These are phyloP conservation scores for Cerastoderma edule DNA, from an alignment of 2,888 invertebrate species.

Conservation along the genomic window DNA sequence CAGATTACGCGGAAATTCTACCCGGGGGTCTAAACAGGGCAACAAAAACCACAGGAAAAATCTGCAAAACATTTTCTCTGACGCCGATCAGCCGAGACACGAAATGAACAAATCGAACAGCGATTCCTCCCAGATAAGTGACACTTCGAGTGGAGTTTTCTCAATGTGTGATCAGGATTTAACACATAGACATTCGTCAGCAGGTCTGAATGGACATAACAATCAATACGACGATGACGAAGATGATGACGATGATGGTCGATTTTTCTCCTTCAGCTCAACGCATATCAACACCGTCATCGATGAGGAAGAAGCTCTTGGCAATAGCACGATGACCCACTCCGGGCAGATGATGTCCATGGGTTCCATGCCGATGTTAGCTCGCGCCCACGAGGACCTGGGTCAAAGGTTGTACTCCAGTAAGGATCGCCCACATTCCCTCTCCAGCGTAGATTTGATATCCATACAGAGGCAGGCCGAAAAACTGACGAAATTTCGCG, in stretches of 20 bases:
- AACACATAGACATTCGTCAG: not conserved
- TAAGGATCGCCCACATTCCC: conserved; percentile 74
- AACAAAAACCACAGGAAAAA: conserved; percentile 22
- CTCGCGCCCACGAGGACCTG: conserved; percentile 50
- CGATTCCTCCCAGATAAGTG: conserved; percentile 55
- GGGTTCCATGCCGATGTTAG: conserved; percentile 66
- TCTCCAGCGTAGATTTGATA: conserved; percentile 69
- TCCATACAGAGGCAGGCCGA: conserved; percentile 56
- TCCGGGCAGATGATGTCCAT: conserved; percentile 62
- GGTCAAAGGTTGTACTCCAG: conserved; percentile 43
- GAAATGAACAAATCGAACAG: conserved; percentile 48
- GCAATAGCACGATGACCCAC: conserved; percentile 34
- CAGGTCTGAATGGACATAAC: conserved; percentile 27
- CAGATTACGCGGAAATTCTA: conserved; percentile 30
- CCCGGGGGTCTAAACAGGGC: not conserved
- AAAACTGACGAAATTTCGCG: conserved; percentile 34
- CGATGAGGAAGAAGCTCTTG: conserved; percentile 51
- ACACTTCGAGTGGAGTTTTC: conserved; percentile 47
- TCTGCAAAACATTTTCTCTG: conserved; percentile 47
- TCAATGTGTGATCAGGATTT: conserved; percentile 51
- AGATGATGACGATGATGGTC: conserved; percentile 54
- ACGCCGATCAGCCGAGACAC: conserved; percentile 29
- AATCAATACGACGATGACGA: conserved; percentile 21
- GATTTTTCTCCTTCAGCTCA: conserved; percentile 57
- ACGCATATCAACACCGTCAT: conserved; percentile 57